phyloP scores from a whole-genome alignment of 2,888 invertebrate species.

The Carabus problematicus region DNA sequence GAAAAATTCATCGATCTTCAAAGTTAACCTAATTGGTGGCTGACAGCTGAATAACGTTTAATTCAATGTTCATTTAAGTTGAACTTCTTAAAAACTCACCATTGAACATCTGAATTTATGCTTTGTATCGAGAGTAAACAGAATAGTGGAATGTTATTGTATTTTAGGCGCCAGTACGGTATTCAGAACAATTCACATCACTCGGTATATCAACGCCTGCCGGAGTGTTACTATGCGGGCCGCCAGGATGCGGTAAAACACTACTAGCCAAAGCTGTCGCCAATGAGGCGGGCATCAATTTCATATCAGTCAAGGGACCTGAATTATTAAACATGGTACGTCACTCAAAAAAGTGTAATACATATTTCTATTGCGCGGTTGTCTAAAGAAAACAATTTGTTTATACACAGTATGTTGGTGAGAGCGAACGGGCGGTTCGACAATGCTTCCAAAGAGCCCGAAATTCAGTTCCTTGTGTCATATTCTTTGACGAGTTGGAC shows the following conservation, averaged over 20 bases:
- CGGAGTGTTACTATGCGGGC: conserved; percentile 94
- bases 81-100: conserved; percentile 7
- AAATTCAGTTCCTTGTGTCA: conserved; percentile 96
- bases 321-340: conserved; percentile 95
- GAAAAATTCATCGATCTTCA: too few relatives aligned
- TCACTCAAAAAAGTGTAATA: conserved; percentile 11
- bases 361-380: background rate
- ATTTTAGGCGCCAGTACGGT: conserved; percentile 83
- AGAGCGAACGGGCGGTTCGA: conserved; percentile 96
- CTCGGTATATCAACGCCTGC: conserved; percentile 84
- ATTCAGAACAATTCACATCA: conserved; percentile 78
- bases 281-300: conserved; percentile 98
- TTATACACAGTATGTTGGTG: conserved; percentile 86
- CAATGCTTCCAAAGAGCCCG: conserved; percentile 93
- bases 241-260: conserved; percentile 97
- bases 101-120: background rate
- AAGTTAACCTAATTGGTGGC: too few relatives aligned
- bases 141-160: conserved; percentile 23
- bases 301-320: conserved; percentile 98
- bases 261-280: conserved; percentile 97
- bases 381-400: conserved; percentile 17
- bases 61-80: conserved; percentile 18
- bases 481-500: conserved; percentile 99
- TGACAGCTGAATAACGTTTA: too few relatives aligned
- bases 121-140: conserved; percentile 11